Percentiles rank a stretch among this genome's conserved stretches.
Conservation (phyloP, 1,140 invertebrate genomes). For the Coptotermes formosanus region DNA sequence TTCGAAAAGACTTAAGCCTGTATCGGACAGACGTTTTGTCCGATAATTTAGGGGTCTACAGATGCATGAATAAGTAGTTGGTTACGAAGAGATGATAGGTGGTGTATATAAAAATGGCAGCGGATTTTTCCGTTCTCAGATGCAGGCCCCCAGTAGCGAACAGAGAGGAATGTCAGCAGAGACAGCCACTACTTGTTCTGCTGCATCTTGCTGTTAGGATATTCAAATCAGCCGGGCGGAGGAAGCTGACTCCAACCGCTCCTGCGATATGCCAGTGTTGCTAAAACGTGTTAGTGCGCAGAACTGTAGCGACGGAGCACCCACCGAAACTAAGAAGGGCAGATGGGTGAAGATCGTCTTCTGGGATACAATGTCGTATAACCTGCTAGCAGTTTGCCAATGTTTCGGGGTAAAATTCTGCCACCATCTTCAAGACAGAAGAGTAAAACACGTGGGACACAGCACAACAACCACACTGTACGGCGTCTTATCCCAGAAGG, state of each 20-base stretch:
- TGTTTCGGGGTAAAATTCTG: no score
- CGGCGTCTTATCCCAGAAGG: no score
- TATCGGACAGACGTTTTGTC: constrained; percentile 2
- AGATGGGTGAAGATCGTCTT: no score
- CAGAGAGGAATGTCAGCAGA: background rate
- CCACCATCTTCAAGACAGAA: no score
- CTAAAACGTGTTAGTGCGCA: no score
- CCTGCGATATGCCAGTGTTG: background rate
- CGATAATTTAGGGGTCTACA: constrained; percentile 18
- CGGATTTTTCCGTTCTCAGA: background rate
- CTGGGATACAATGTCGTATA: no score
- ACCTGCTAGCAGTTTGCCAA: no score
- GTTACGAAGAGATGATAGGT: background rate
- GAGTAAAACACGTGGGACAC: no score
- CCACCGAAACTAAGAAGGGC: no score
- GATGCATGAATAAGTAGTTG: constrained; percentile 22
- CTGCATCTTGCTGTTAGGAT: background rate
- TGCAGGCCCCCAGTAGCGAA: constrained; percentile 24
- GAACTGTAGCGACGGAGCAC: no score
- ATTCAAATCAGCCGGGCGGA: constrained; percentile 21
- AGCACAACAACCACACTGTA: no score
- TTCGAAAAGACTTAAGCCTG: background rate
- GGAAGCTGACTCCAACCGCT: background rate
- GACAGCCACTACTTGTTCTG: constrained; percentile 21
- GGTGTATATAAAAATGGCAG: constrained; percentile 11